A percentile compares a stretch with the other conserved stretches of the same genome.
Conservation (phyloP, 2,113 vertebrate species). For the Noctilio leporinus region DNA sequence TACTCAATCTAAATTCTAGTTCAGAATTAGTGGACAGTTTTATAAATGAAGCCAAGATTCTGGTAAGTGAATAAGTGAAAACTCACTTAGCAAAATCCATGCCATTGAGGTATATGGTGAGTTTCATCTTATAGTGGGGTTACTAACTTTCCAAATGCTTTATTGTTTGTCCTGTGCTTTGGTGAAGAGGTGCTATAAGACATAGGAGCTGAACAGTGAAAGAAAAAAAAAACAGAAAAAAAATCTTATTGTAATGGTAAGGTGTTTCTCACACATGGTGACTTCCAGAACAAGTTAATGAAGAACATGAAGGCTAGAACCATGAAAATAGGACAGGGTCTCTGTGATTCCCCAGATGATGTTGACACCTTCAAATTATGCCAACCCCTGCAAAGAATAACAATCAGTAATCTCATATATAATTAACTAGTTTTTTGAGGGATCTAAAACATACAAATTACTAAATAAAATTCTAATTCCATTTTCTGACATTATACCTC, state of each 20-base stretch:
- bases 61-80: background rate
- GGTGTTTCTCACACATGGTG: background rate
- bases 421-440: background rate
- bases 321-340: fast-evolving
- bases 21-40: background rate
- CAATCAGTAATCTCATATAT: background rate
- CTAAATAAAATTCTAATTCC: background rate
- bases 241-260: background rate
- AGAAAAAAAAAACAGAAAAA: background rate
- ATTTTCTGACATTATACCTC: background rate
- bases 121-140: fast-evolving
- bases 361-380: background rate
- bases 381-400: background rate
- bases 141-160: background rate
- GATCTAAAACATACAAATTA: background rate
- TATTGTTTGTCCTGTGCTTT: background rate
- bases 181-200: fast-evolving
- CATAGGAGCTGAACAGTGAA: background rate
- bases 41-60: background rate
- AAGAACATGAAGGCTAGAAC: background rate
- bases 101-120: background rate
- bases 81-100: background rate
- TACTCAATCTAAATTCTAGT: too few species aligned
- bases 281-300: too few species aligned
- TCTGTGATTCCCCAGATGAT: fast-evolving